phyloP scores from a whole-genome alignment of 2,888 invertebrate species.

The Neoascia interrupta region DNA sequence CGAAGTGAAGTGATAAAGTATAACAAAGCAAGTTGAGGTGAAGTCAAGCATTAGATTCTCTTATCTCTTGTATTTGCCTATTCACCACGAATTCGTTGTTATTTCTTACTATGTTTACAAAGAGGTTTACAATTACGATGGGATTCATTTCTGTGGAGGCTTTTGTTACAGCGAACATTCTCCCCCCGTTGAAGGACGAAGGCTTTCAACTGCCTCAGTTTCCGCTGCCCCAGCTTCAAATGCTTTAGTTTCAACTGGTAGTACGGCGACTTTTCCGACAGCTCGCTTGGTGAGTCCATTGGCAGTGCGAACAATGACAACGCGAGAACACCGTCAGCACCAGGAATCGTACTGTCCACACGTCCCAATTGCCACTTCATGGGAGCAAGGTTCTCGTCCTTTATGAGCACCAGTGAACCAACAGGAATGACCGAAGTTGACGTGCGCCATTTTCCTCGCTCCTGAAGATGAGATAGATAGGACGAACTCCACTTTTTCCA shows the following conservation, averaged over 20 bases:
- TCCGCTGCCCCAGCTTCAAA: no score
- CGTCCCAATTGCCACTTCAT: slow-evolving; percentile 60
- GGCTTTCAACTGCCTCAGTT: no score
- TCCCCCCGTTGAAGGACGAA: slow-evolving; percentile 28
- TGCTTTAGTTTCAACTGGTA: slow-evolving; percentile 14
- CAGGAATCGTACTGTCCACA: slow-evolving; percentile 16
- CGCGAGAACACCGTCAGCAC: slow-evolving; percentile 7
- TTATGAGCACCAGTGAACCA: slow-evolving; percentile 49
- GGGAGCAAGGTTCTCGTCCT: slow-evolving; percentile 53
- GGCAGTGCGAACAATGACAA: not conserved
- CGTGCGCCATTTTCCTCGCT: slow-evolving; percentile 62
- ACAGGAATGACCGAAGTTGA: slow-evolving; percentile 36
- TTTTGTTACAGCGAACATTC: slow-evolving; percentile 2
- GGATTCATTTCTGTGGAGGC: no score
- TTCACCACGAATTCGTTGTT: no score
- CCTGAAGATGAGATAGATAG: slow-evolving; percentile 57
- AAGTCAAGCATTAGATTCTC: no score
- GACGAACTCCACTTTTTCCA: no score
- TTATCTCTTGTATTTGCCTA: no score
- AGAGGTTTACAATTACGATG: no score
- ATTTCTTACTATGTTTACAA: no score
- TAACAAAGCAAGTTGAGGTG: no score
- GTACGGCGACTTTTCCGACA: no score
- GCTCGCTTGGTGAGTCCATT: slow-evolving; percentile 24
- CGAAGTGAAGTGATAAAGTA: no score